Evolutionary conservation across 2,888 invertebrate species (phyloP), one percentile per base, ranked within the genome.

Genomic region (Acanthopleura granulata): DNA sequence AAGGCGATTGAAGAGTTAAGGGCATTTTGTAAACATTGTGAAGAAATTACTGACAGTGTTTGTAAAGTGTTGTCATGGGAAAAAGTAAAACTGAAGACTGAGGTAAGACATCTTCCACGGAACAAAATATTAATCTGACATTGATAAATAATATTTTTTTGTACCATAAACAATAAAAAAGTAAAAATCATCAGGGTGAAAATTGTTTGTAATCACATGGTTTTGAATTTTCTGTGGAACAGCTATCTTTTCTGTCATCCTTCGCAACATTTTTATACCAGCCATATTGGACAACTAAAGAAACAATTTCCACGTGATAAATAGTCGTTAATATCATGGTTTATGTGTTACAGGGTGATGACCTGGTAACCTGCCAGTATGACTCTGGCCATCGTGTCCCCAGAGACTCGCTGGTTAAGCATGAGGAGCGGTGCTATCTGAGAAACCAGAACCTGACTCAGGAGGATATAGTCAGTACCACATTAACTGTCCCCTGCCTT

Each of bases 361-460:
- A 77, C 62, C 69, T 72, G 62, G 76, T 79, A 50, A 74, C 74
- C 0, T 87, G 87, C 77, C 83, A 82, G 3, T 76, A 80, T 73
- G 77, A 83, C 72, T 73, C 66, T 12, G 74, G 77, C 62, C 87
- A 87, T 74, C 77, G 78, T 62, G 74, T 87, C 77, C 79, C 83
- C 9, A 72, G 66, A 14, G 72, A 80, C 9, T 75, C 79, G 9
- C 74, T 86, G 25, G 78, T 80, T n/a, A 83, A 82, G 72, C 87
- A 87, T 73, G 71, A 77, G 22, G 66, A 75, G 49, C 71, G 72
- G 1, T 87, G 87, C 81, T 73, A 77, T 25, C 76, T 83, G n/a
- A 72, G 77, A 12, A 74, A 73, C 29, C 78, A 82, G 62, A 86
- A 86, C 11, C 83, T 79, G 50, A 81, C 79, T n/a, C 80, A 79